phyloP scores from a whole-genome alignment of 2,888 invertebrate species.

The Choreutis nemorana region DNA sequence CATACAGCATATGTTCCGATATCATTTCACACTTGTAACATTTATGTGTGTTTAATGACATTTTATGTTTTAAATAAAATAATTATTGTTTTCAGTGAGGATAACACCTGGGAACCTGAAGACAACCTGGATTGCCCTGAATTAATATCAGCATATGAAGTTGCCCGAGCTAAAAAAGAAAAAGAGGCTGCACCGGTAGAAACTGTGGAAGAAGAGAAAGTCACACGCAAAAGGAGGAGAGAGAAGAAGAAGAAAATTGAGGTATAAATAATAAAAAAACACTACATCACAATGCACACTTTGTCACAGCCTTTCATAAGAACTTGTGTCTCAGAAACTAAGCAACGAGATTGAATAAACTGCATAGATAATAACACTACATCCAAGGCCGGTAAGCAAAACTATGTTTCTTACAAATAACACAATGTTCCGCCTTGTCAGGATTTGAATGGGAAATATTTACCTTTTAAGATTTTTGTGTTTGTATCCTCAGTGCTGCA shows the following conservation, averaged over 20 bases:
- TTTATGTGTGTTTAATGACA: constrained; percentile 3
- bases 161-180: constrained; percentile 57
- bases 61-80: constrained; percentile 2
- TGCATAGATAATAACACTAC: no score
- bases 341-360: no score
- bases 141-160: constrained; percentile 76
- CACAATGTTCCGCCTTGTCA: no score
- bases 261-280: no score
- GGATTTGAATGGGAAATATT: no score
- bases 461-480: no score
- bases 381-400: no score
- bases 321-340: no score
- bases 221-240: constrained; percentile 30
- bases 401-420: no score
- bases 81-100: constrained; percentile 65
- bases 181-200: constrained; percentile 19
- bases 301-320: no score
- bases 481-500: no score
- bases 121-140: constrained; percentile 83
- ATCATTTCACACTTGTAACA: background rate
- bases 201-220: constrained; percentile 24
- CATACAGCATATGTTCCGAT: constrained; percentile 1
- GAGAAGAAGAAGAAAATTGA: constrained; percentile 12
- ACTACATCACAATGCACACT: no score
- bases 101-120: constrained; percentile 87